Percentiles rank a stretch among this genome's conserved stretches.
Conservation (phyloP, 2,888 invertebrate genomes). For the Tubulanus polymorphus region DNA sequence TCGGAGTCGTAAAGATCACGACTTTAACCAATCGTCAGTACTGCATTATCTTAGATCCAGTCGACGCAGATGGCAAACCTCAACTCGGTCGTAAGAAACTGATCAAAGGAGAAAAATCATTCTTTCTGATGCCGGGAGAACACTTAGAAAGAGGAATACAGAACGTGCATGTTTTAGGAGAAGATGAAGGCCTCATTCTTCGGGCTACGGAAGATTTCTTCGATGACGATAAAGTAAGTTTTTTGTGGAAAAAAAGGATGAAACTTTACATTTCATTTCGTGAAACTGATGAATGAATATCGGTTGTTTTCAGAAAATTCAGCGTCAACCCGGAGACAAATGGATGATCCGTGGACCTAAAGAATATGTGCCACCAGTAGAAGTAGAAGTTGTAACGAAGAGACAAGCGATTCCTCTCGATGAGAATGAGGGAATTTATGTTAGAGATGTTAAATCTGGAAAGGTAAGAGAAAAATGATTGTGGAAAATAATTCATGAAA, state of each 20-base stretch:
- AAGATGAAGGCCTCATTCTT: slow-evolving; percentile 57
- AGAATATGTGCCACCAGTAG: slow-evolving; percentile 57
- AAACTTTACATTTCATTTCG: not conserved
- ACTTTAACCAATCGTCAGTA: slow-evolving; percentile 57
- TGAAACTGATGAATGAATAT: not conserved
- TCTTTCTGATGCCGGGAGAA: slow-evolving; percentile 57
- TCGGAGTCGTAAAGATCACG: slow-evolving; percentile 54
- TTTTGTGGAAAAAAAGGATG: slow-evolving; percentile 14
- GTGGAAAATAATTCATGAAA: too few relatives aligned
- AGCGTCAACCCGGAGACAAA: slow-evolving; percentile 54
- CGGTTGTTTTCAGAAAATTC: slow-evolving; percentile 18
- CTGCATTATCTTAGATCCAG: slow-evolving; percentile 56
- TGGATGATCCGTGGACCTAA: slow-evolving; percentile 58
- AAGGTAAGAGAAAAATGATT: slow-evolving; percentile 48
- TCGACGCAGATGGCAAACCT: slow-evolving; percentile 48
- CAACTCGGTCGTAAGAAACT: slow-evolving; percentile 56
- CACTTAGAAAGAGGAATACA: slow-evolving; percentile 55
- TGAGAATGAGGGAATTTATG: slow-evolving; percentile 58
- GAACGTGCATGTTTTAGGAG: slow-evolving; percentile 55
- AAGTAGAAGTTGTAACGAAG: slow-evolving; percentile 55
- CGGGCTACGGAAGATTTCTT: slow-evolving; percentile 53
- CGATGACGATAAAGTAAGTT: slow-evolving; percentile 26
- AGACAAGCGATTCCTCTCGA: slow-evolving; percentile 56
- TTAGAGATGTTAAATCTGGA: slow-evolving; percentile 55
- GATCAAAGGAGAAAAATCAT: slow-evolving; percentile 56